A percentile compares a stretch with the other conserved stretches of the same genome.
phyloP scores from a whole-genome alignment of 2,797 vertebrate species.

The Xiphorhynchus erythropygius region DNA sequence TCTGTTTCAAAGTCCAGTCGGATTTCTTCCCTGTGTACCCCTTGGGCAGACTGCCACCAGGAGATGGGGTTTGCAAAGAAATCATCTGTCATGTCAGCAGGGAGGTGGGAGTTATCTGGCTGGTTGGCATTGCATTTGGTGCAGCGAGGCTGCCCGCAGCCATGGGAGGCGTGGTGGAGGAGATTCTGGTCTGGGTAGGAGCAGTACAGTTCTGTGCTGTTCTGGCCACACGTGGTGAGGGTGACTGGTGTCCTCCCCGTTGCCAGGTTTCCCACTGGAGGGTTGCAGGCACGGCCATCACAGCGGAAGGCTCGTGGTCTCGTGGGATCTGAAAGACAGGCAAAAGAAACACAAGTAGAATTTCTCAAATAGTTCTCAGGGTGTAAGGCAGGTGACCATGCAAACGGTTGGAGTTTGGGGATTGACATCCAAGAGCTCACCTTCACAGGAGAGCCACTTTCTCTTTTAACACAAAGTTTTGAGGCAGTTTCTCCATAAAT shows the following conservation, averaged over 20 bases:
- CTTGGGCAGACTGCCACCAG: conserved; percentile 86
- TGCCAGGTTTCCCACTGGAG: conserved; percentile 86
- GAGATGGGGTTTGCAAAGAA: conserved; percentile 83
- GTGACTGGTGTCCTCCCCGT: conserved; percentile 82
- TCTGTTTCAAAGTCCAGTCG: conserved; percentile 83
- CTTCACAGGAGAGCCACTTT: neutral
- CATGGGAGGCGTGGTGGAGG: neutral
- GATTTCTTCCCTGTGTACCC: conserved; percentile 78
- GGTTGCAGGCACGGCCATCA: conserved; percentile 83
- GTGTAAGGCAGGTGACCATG: neutral
- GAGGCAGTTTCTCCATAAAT: neutral
- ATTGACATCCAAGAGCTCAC: neutral
- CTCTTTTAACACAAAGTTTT: neutral
- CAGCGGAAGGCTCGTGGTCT: conserved; percentile 79
- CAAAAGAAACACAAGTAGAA: neutral
- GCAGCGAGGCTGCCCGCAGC: conserved; percentile 67
- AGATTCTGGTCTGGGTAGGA: conserved; percentile 55
- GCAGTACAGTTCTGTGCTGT: conserved; percentile 72
- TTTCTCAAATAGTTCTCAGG: neutral
- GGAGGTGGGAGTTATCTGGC: conserved; percentile 76
- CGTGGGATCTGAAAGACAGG: conserved; percentile 38
- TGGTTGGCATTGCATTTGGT: conserved; percentile 75
- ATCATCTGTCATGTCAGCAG: conserved; percentile 86
- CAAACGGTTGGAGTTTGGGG: neutral
- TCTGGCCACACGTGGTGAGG: conserved; percentile 71